A percentile compares a stretch with the other conserved stretches of the same genome.
Evolutionary conservation across 2,888 invertebrate species (phyloP).

Genomic region (Chrysomela aeneicollis): DNA sequence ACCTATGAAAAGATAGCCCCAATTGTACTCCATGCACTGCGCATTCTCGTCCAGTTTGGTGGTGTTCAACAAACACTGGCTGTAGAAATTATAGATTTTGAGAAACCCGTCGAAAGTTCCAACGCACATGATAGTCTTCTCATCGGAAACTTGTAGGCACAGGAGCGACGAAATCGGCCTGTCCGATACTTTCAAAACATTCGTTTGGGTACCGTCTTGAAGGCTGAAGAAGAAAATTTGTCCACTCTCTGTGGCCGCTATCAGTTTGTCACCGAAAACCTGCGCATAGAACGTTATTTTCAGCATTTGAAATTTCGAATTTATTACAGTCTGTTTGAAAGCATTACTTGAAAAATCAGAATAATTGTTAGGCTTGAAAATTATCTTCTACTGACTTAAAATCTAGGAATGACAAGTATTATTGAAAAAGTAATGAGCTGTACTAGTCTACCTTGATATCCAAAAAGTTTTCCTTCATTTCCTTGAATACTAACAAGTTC

Average conservation of each 20-base stretch:
- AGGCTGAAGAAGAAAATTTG: constrained; percentile 69
- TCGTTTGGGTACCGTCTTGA: constrained; percentile 58
- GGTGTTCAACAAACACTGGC: constrained; percentile 64
- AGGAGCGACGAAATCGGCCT: constrained; percentile 70
- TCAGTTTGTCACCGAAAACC: constrained; percentile 68
- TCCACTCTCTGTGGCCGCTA: constrained; percentile 72
- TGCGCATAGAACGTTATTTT: constrained; percentile 56
- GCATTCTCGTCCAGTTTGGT: constrained; percentile 70
- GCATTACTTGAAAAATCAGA: too few species aligned
- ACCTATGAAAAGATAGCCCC: constrained; percentile 77
- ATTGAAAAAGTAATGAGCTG: too few species aligned
- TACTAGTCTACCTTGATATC: not conserved
- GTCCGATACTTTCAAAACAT: constrained; percentile 67
- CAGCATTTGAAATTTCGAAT: too few species aligned
- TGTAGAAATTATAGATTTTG: constrained; percentile 68
- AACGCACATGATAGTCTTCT: constrained; percentile 64
- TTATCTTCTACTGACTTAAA: too few species aligned
- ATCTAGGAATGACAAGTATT: too few species aligned
- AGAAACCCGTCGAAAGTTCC: constrained; percentile 71
- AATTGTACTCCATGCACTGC: constrained; percentile 77
- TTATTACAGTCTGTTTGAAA: too few species aligned
- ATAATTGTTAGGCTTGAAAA: too few species aligned
- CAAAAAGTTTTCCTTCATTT: constrained; percentile 39
- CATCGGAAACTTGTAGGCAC: constrained; percentile 58
- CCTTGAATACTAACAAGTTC: constrained; percentile 42